These are phyloP conservation scores for Hirundichthys speculiger DNA, from an alignment of 2,113 vertebrate species.

Conservation along the genomic window DNA sequence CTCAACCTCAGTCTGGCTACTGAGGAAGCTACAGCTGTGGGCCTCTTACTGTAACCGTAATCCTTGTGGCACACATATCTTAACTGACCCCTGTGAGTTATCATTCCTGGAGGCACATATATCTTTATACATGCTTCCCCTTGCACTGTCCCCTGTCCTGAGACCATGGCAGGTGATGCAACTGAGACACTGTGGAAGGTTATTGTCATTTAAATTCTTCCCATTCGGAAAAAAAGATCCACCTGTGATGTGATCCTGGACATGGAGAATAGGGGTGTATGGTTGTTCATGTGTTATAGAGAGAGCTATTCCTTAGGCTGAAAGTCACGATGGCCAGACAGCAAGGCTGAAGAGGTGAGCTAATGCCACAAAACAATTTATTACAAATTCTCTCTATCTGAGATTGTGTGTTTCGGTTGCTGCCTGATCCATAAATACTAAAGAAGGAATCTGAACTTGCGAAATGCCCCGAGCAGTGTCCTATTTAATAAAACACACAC, in stretches of 20 bases:
- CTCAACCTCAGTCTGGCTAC: constrained; percentile 53
- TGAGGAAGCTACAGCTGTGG: constrained; percentile 74
- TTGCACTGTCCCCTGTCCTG: constrained; percentile 50
- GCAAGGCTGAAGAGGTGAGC: constrained; percentile 30
- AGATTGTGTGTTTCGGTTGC: constrained; percentile 58
- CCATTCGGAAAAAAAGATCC: constrained; percentile 51
- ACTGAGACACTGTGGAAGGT: constrained; percentile 15
- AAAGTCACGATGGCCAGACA: constrained; percentile 59
- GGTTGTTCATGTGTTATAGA: constrained; percentile 25
- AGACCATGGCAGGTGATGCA: constrained; percentile 64
- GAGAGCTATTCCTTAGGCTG: constrained; percentile 22
- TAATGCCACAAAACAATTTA: constrained; percentile 54
- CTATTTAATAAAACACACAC: neutral
- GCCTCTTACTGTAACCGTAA: constrained; percentile 70
- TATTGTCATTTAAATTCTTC: constrained; percentile 53
- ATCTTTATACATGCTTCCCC: constrained; percentile 31
- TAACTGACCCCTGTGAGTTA: constrained; percentile 60
- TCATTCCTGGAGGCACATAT: constrained; percentile 68
- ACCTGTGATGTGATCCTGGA: constrained; percentile 38
- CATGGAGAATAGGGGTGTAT: constrained; percentile 32
- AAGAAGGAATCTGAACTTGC: constrained; percentile 45
- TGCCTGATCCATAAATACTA: constrained; percentile 41
- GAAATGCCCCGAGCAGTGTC: constrained; percentile 60
- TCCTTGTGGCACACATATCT: constrained; percentile 70
- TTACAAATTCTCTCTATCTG: constrained; percentile 24